A percentile compares a stretch with the other conserved stretches of the same genome.
Evolutionary conservation across 2,797 vertebrate species (phyloP).

Genomic region (Pitangus sulphuratus): DNA sequence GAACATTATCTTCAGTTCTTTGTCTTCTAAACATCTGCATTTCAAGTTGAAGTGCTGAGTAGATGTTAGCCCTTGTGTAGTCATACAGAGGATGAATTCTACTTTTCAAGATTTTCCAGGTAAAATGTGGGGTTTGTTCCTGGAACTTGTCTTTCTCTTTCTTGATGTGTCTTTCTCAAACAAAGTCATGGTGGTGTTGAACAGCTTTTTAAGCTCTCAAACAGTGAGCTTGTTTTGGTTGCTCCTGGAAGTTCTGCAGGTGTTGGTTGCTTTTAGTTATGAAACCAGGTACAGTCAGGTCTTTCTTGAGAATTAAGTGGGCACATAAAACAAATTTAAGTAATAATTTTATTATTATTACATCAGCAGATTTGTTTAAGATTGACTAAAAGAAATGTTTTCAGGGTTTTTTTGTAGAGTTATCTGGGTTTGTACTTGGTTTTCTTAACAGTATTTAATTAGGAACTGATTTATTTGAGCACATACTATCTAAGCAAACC

Average conservation of each 20-base stretch:
- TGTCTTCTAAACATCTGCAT: neutral
- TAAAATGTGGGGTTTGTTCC: neutral
- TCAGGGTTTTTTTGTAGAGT: fast-evolving
- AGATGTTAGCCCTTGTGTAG: neutral
- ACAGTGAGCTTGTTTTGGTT: neutral
- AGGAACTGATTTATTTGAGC: neutral
- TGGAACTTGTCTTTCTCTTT: neutral
- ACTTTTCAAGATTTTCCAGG: neutral
- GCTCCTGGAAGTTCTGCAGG: neutral
- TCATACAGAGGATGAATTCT: neutral
- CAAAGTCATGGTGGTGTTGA: neutral
- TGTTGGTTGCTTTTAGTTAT: neutral
- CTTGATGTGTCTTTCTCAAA: neutral
- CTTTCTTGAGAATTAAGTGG: neutral
- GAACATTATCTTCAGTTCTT: neutral
- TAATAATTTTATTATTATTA: neutral
- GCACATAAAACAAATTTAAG: neutral
- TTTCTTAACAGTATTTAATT: neutral
- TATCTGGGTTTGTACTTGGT: neutral
- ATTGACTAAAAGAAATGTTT: neutral
- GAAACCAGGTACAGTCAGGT: neutral
- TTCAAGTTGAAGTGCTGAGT: neutral
- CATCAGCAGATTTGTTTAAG: neutral
- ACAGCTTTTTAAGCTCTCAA: neutral
- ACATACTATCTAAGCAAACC: neutral